Evolutionary conservation across 2,888 invertebrate species (phyloP).

Genomic region (Apocheima hispidaria): DNA sequence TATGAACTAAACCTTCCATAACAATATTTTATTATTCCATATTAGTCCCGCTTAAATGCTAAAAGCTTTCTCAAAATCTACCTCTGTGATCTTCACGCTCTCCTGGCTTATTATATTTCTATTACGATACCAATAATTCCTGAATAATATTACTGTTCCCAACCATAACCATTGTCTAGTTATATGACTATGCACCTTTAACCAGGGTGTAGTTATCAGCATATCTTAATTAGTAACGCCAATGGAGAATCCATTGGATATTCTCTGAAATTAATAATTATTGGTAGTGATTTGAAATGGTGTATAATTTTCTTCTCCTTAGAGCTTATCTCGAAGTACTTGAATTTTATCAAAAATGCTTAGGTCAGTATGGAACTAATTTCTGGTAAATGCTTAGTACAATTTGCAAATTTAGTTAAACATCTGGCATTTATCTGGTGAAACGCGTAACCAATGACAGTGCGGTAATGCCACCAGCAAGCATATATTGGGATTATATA

Average conservation of each 20-base stretch:
- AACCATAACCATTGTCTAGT: conserved; percentile 29
- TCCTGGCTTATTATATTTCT: conserved; percentile 79
- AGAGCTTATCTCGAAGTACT: background rate
- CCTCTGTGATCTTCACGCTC: conserved; percentile 82
- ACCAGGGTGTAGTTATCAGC: conserved; percentile 53
- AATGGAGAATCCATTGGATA: conserved; percentile 38
- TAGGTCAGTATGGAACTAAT: no score
- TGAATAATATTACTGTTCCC: conserved; percentile 77
- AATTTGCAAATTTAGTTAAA: no score
- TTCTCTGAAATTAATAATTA: conserved; percentile 22
- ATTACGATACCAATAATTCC: conserved; percentile 80
- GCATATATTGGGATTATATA: no score
- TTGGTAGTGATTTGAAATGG: conserved; percentile 9
- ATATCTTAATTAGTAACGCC: conserved; percentile 63
- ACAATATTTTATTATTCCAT: conserved; percentile 57
- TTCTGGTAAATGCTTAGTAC: no score
- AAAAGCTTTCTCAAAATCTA: conserved; percentile 83
- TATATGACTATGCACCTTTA: conserved; percentile 15
- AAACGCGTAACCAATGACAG: no score
- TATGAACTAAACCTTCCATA: background rate
- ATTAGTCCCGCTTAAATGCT: conserved; percentile 68
- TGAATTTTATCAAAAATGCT: no score
- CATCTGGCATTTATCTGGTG: no score
- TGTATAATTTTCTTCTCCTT: conserved; percentile 9
- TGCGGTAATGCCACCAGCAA: no score